Conservation (phyloP, 2,888 invertebrate species). For the Criorhina ranunculi region DNA sequence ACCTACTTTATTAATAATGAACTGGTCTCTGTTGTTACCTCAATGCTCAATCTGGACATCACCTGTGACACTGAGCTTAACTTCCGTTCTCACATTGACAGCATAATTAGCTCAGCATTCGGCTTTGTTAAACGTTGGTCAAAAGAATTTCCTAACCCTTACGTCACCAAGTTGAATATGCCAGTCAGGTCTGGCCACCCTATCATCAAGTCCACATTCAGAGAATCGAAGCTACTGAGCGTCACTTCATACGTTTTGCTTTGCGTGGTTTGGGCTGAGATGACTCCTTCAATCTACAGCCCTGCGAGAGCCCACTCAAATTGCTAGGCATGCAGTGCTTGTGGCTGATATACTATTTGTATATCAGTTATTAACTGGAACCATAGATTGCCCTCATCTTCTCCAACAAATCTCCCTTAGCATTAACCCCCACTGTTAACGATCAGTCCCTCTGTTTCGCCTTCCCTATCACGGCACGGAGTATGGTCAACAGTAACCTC, state of each 20-base stretch:
- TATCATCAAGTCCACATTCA: not conserved
- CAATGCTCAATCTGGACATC: not conserved
- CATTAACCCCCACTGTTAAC: not conserved
- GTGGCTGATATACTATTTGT: not conserved
- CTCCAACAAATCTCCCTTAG: not conserved
- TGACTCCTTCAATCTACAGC: not conserved
- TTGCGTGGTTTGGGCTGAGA: not conserved
- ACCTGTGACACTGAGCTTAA: not conserved
- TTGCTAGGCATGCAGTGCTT: not conserved
- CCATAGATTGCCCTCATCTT: not conserved
- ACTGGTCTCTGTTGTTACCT: too few species aligned
- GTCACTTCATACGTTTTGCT: not conserved
- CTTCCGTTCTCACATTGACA: too few species aligned
- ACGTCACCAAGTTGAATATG: not conserved
- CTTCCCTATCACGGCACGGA: too few species aligned
- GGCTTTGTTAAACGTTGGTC: too few species aligned
- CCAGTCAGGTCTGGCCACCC: not conserved
- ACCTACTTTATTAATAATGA: too few species aligned
- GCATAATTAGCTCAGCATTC: too few species aligned
- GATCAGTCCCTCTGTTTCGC: not conserved
- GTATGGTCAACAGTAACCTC: too few species aligned
- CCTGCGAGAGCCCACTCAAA: not conserved
- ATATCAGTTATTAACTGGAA: not conserved
- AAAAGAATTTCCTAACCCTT: not conserved
- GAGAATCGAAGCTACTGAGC: not conserved